Percentiles rank a stretch among this genome's conserved stretches.
Evolutionary conservation across 1,140 invertebrate genomes (phyloP).

Genomic region (Papilio polyxenes): DNA sequence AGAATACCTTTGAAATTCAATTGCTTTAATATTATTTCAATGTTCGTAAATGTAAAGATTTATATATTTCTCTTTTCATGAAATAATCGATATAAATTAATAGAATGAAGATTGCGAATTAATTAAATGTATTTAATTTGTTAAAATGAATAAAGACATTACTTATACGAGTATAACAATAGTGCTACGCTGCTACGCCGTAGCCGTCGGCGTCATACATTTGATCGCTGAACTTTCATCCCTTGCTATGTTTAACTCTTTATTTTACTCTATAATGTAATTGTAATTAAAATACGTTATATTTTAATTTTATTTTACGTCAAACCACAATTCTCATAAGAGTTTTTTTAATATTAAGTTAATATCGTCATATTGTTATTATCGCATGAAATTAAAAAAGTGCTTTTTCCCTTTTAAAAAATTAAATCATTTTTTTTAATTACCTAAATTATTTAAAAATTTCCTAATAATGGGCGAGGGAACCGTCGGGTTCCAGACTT

Average conservation of each 20-base stretch:
- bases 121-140: no score
- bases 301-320: background rate
- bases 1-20: no score
- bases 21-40: no score
- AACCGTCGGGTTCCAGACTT: background rate
- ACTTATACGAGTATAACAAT: background rate
- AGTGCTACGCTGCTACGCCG: constrained; percentile 4
- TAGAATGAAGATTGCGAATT: no score
- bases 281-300: no score
- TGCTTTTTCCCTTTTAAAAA: no score
- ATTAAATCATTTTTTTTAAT: background rate
- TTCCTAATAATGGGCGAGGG: background rate
- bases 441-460: background rate
- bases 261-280: background rate
- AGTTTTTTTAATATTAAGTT: no score
- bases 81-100: background rate
- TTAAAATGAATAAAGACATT: background rate
- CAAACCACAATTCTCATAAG: background rate
- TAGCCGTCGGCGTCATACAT: background rate
- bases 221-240: background rate
- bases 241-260: background rate
- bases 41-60: no score
- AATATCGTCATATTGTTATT: no score
- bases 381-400: no score
- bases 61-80: background rate